These are phyloP conservation scores for Phyto melanocephala DNA, from an alignment of 2,888 invertebrate genomes.

Conservation along the genomic window DNA sequence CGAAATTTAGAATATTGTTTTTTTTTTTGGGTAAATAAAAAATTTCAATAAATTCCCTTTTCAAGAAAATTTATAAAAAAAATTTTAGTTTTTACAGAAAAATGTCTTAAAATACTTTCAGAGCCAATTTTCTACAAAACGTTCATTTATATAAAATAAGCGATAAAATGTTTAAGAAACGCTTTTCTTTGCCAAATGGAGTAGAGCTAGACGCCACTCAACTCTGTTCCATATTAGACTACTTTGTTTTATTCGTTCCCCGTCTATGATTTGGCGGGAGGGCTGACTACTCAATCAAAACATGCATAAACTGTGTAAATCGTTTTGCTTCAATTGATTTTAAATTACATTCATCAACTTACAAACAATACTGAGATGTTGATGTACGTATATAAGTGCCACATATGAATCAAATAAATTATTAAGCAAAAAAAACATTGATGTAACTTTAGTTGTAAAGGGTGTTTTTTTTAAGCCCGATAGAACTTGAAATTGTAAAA, in stretches of 20 bases:
- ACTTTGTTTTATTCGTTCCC: not conserved
- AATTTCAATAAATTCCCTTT: too few species aligned
- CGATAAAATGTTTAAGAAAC: too few species aligned
- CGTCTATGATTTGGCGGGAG: conserved; percentile 32
- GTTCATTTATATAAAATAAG: too few species aligned
- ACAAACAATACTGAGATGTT: conserved; percentile 43
- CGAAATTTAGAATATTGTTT: too few species aligned
- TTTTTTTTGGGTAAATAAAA: too few species aligned
- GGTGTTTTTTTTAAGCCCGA: too few species aligned
- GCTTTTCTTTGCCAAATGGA: not conserved
- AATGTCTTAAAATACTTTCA: too few species aligned
- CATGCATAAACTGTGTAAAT: conserved; percentile 52
- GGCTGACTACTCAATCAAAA: conserved; percentile 25
- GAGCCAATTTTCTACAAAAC: too few species aligned
- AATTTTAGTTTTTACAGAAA: too few species aligned
- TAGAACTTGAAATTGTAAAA: too few species aligned
- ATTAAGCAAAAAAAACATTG: not conserved
- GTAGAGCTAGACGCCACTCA: conserved; percentile 6
- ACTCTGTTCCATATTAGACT: not conserved
- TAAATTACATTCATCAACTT: conserved; percentile 64
- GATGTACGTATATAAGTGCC: conserved; percentile 2
- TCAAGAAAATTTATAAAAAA: too few species aligned
- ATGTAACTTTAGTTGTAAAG: conserved; percentile 21
- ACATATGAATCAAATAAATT: not conserved
- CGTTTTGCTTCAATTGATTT: conserved; percentile 66